Conservation (phyloP, 2,797 vertebrate species). For the Xenentodon cancila region DNA sequence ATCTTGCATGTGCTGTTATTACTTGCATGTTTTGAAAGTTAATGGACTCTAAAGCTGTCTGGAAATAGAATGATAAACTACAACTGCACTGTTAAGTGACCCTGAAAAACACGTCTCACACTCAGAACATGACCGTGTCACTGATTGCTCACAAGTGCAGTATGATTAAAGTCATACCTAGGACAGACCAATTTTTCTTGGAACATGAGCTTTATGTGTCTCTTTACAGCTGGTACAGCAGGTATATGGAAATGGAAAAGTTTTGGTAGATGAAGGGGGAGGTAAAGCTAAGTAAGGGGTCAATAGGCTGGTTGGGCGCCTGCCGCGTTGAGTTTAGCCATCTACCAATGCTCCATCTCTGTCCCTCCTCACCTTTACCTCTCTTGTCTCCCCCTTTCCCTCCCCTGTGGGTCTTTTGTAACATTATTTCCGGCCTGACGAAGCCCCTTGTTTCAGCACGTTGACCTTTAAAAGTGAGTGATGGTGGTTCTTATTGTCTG, state of each 20-base stretch:
- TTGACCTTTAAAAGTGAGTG: constrained; percentile 81
- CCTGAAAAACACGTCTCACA: no score
- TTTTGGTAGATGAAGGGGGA: background rate
- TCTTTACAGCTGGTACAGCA: no score
- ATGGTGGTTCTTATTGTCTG: constrained; percentile 76
- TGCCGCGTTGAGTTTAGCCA: constrained; percentile 47
- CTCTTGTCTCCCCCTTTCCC: constrained; percentile 9
- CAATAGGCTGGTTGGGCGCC: constrained; percentile 35
- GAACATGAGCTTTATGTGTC: no score
- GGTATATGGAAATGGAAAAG: background rate
- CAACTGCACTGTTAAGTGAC: no score
- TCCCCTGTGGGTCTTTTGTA: constrained; percentile 73
- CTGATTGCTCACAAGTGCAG: no score
- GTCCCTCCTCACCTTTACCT: constrained; percentile 30
- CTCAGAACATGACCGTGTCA: no score
- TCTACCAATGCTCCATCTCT: constrained; percentile 24
- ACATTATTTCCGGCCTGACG: constrained; percentile 70
- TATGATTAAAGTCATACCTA: no score
- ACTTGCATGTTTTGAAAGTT: no score
- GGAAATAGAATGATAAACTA: no score
- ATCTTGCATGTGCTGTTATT: no score
- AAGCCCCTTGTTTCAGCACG: constrained; percentile 72
- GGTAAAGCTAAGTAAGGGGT: constrained; percentile 29
- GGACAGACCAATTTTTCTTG: no score
- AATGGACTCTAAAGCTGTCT: no score